Base-by-base conservation (phyloP, 2,888 invertebrate species). In the Caenorhabditis japonica region DNA sequence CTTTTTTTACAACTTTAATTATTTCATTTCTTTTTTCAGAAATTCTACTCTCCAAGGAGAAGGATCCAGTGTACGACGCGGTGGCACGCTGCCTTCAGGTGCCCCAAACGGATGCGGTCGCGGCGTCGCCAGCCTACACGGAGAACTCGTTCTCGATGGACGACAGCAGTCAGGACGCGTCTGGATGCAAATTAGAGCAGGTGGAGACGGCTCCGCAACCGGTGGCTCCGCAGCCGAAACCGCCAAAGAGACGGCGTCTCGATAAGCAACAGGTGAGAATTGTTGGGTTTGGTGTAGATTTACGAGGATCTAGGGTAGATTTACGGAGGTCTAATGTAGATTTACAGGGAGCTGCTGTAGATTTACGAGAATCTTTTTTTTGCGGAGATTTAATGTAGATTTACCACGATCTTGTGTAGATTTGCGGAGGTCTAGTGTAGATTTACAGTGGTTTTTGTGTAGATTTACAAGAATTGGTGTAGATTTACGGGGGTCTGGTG, bases 71-170 rank as follows among this genome's bases (percentile, higher is more conserved):
- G n/a, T 55, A 49, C 39, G 60, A 64, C 23, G 58, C 52, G 3
- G 53, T 75, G 36, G 34, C 49, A 21, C 59, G 66, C 19, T 21
- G 58, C 19, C 56, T 75, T 7, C 56, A 56, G 12, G 36, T 70
- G 25, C 62, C 77, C 0, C 25, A 49, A 4, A 25, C 80, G 25
- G 77, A 82, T 53, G 86, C 87, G 25, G 38, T 33, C 2, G 58
- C 52, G 10, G 62, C 71, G 1, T 72, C 72, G 7, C 72, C 72
- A 2, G 64, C 62, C 5, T 71, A 71, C 52, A 58, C 71, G n/a
- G 71, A 71, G 25, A 61, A 71, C 36, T 71, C 71, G 17, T 71
- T 64, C 44, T 64, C 62, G 2, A 64, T 64, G 62, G 71, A 71
- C 34, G 72, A 72, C 8, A 72, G 27, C n/a, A 66, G 66, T 39